Evolutionary conservation across 2,888 invertebrate species (phyloP).

Genomic region (Pheosia gnoma): DNA sequence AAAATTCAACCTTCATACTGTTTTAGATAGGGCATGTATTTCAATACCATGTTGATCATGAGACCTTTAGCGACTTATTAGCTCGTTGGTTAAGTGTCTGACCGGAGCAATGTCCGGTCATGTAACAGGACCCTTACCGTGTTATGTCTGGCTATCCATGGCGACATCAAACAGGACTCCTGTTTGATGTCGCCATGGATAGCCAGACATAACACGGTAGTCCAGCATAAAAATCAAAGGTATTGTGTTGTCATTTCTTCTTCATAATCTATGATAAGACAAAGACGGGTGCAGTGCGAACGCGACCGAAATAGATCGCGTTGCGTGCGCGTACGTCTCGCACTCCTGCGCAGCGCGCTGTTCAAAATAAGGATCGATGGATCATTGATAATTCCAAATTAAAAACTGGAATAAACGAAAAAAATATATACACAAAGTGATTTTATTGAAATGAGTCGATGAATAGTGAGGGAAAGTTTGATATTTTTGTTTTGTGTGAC

Average conservation of each 20-base stretch:
- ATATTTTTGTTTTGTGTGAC: constrained; percentile 25
- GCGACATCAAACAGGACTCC: too few species aligned
- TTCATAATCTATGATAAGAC: constrained; percentile 64
- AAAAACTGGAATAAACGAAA: constrained; percentile 15
- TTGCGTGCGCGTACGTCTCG: constrained; percentile 56
- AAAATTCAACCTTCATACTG: too few species aligned
- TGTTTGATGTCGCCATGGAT: too few species aligned
- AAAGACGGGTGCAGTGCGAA: constrained; percentile 64
- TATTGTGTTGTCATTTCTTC: neutral
- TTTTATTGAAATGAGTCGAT: constrained; percentile 37
- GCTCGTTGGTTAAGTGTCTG: too few species aligned
- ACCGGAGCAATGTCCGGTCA: too few species aligned
- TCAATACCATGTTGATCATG: too few species aligned
- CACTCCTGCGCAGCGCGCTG: constrained; percentile 62
- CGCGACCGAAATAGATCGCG: constrained; percentile 75
- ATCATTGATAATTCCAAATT: constrained; percentile 50
- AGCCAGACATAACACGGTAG: too few species aligned
- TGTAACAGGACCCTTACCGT: too few species aligned
- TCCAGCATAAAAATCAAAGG: too few species aligned
- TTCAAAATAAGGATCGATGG: constrained; percentile 58
- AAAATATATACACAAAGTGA: constrained; percentile 6
- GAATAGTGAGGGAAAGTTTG: constrained; percentile 9
- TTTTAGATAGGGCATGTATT: too few species aligned
- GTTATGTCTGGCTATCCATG: too few species aligned
- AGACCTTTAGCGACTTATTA: too few species aligned